Evolutionary conservation across 2,113 vertebrate genomes (phyloP).

Genomic region (Corynorhinus townsendii): DNA sequence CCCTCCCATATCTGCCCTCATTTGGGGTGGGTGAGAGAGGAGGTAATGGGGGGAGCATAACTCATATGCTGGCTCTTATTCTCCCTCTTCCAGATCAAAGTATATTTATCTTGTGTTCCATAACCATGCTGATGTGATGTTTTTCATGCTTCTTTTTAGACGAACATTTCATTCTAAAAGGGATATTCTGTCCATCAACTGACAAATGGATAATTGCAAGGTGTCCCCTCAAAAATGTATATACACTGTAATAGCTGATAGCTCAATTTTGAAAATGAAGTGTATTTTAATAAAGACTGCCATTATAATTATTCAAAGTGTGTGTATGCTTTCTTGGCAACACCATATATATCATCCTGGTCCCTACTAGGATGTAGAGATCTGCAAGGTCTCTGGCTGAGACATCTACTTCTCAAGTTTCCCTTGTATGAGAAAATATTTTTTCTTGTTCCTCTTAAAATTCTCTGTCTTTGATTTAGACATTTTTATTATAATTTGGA

Average conservation of each 20-base stretch:
- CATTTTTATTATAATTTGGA: background rate
- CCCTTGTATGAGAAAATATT: background rate
- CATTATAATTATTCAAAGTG: no score
- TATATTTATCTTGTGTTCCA: background rate
- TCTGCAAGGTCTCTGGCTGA: background rate
- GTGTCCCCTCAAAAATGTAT: no score
- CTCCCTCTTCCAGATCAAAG: background rate
- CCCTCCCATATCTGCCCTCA: background rate
- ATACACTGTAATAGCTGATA: no score
- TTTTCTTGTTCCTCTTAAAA: background rate
- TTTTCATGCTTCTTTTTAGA: background rate
- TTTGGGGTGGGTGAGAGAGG: background rate
- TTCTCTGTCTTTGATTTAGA: background rate
- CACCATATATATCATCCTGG: background rate
- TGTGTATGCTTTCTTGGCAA: no score
- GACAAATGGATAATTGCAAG: background rate
- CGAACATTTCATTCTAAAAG: slow-evolving; percentile 3
- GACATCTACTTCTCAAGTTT: background rate
- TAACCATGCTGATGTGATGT: background rate
- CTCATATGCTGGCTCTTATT: background rate
- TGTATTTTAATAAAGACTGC: no score
- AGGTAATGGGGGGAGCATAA: background rate
- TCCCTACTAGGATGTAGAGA: background rate
- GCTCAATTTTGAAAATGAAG: no score
- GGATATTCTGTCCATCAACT: background rate